A percentile compares a stretch with the other conserved stretches of the same genome.
phyloP scores from a whole-genome alignment of 2,113 vertebrate genomes.

The Struthio camelus region DNA sequence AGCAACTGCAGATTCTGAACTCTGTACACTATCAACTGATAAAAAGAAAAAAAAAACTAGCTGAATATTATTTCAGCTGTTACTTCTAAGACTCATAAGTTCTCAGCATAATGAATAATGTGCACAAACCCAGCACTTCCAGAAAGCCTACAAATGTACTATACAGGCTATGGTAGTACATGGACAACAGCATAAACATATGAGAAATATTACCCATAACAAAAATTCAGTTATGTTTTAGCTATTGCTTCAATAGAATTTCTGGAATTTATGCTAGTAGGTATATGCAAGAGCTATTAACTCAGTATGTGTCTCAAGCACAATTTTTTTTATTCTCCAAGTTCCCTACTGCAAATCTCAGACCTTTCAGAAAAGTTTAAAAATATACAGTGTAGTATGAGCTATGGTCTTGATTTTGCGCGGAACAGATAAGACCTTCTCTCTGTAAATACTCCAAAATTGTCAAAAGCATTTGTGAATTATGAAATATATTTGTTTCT shows the following conservation, averaged over 20 bases:
- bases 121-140: neutral
- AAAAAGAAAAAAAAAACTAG: neutral
- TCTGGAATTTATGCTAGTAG: neutral
- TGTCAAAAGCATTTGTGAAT: neutral
- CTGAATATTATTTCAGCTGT: neutral
- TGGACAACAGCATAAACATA: neutral
- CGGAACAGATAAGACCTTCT: too few species aligned
- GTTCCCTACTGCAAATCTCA: too few species aligned
- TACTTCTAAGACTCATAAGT: neutral
- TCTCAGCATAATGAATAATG: neutral
- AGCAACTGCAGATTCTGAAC: neutral
- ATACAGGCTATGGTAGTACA: neutral
- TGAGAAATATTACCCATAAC: neutral
- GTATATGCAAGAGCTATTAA: neutral
- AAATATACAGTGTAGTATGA: too few species aligned
- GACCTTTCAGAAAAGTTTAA: too few species aligned
- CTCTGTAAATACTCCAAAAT: neutral
- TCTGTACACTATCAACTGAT: neutral
- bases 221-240: neutral
- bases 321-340: neutral
- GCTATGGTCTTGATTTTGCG: too few species aligned
- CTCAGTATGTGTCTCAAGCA: too few species aligned
- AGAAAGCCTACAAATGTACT: neutral
- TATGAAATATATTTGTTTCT: neutral
- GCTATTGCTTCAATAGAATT: neutral